These are phyloP conservation scores for Siniperca scherzeri DNA, from an alignment of 2,797 vertebrate species.

Conservation along the genomic window DNA sequence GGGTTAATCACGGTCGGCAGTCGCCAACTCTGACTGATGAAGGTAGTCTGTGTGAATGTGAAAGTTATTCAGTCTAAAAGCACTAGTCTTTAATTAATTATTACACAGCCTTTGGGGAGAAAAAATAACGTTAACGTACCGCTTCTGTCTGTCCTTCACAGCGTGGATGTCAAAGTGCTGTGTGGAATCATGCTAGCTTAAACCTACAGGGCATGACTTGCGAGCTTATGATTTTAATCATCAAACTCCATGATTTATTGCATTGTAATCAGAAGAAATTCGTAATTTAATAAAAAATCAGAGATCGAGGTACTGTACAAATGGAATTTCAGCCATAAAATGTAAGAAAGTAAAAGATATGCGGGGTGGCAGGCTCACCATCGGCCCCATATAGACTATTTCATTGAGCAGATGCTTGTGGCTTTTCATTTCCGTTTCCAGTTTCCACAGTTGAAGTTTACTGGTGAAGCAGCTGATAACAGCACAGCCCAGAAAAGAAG, in stretches of 20 bases:
- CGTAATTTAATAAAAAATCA: not conserved
- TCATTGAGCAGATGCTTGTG: not conserved
- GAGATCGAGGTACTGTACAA: not conserved
- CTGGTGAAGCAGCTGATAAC: too few relatives aligned
- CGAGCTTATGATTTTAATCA: not conserved
- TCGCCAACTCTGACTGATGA: not conserved
- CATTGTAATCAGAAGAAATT: not conserved
- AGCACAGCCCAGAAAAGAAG: too few relatives aligned
- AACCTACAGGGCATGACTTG: not conserved
- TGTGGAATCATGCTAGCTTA: not conserved
- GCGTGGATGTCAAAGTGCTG: not conserved
- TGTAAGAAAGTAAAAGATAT: not conserved
- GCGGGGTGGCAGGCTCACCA: not conserved
- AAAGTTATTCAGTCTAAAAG: not conserved
- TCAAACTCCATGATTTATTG: not conserved
- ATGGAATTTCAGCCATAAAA: not conserved
- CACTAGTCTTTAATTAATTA: not conserved
- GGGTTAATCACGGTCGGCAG: not conserved
- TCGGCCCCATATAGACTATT: not conserved
- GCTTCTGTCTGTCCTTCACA: not conserved
- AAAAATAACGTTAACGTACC: fast-evolving
- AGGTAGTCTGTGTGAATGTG: not conserved
- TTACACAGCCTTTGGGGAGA: not conserved
- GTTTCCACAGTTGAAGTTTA: not conserved
- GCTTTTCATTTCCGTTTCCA: not conserved